phyloP scores from a whole-genome alignment of 2,113 vertebrate species.

The Microcebus ravelobensis region DNA sequence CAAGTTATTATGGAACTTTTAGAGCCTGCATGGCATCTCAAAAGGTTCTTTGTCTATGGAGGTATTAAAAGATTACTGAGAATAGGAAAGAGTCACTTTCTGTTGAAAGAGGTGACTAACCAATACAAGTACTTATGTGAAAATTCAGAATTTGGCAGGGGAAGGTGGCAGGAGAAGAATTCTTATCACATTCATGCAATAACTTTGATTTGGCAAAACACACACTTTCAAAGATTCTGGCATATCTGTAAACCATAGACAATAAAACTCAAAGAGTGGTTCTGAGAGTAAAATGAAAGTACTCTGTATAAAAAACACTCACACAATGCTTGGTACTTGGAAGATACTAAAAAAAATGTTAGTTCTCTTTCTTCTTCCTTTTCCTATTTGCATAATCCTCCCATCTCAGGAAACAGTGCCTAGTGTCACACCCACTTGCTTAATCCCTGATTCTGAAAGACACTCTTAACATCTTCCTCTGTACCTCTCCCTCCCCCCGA shows the following conservation, averaged over 20 bases:
- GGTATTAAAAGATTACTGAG: neutral
- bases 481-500: fast-evolving
- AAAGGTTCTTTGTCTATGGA: neutral
- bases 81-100: neutral
- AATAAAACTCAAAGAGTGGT: neutral
- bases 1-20: neutral
- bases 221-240: neutral
- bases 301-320: too few species aligned
- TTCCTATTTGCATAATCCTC: neutral
- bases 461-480: neutral
- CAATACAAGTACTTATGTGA: neutral
- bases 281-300: neutral
- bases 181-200: neutral
- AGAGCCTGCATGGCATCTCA: neutral
- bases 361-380: neutral
- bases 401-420: neutral
- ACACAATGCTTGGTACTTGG: neutral
- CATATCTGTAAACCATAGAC: neutral
- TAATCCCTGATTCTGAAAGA: neutral
- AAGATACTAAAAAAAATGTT: neutral
- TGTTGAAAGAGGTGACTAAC: neutral
- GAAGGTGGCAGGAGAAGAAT: neutral
- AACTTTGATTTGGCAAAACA: neutral
- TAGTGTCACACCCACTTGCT: neutral
- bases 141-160: neutral